These are phyloP conservation scores for Olivierus martensii DNA, from an alignment of 1,140 invertebrate genomes.

Conservation along the genomic window DNA sequence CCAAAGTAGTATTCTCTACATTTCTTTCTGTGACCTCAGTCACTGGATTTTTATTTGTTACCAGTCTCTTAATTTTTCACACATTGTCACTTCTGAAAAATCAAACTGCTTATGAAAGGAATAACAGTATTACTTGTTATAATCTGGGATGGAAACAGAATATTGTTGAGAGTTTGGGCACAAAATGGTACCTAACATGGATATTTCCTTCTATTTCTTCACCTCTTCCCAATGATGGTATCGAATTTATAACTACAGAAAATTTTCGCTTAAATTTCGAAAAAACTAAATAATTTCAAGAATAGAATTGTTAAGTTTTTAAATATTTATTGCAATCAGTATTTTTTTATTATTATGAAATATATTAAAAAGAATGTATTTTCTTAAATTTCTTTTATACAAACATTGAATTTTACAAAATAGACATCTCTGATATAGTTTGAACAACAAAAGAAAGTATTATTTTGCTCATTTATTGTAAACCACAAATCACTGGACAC, in stretches of 20 bases:
- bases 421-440: too few relatives aligned
- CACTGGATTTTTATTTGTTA: constrained; percentile 14
- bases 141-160: constrained; percentile 17
- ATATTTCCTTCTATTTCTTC: constrained; percentile 15
- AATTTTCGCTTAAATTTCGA: neutral
- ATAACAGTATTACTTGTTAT: constrained; percentile 10
- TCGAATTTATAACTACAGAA: constrained; percentile 7
- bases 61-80: constrained; percentile 18
- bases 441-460: too few relatives aligned
- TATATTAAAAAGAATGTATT: too few relatives aligned
- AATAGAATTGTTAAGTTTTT: too few relatives aligned
- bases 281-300: too few relatives aligned
- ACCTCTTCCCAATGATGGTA: constrained; percentile 17
- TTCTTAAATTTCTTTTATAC: too few relatives aligned
- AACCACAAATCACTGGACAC: too few relatives aligned
- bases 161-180: constrained; percentile 14
- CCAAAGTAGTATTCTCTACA: constrained; percentile 4
- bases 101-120: constrained; percentile 19
- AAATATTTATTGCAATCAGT: too few relatives aligned
- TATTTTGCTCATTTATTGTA: too few relatives aligned
- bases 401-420: too few relatives aligned
- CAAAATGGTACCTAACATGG: constrained; percentile 12
- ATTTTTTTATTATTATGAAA: too few relatives aligned
- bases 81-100: constrained; percentile 7
- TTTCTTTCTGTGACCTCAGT: constrained; percentile 18